A percentile compares a stretch with the other conserved stretches of the same genome.
phyloP scores from a whole-genome alignment of 2,113 vertebrate genomes.

The Hippoglossus stenolepis region DNA sequence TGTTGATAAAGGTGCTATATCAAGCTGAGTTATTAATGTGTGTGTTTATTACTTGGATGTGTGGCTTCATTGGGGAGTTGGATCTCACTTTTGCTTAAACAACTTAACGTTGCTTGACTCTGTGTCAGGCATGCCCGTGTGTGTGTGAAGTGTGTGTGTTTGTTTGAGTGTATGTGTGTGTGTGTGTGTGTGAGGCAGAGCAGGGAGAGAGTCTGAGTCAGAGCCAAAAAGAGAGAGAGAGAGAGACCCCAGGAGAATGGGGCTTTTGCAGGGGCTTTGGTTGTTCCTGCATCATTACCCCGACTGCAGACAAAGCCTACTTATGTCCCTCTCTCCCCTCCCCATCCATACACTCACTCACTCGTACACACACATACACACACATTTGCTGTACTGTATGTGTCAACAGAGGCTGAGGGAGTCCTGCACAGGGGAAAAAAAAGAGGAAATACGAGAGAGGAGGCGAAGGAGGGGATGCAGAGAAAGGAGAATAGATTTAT shows the following conservation, averaged over 20 bases:
- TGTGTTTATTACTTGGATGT: slow-evolving; percentile 58
- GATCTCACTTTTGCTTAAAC: slow-evolving; percentile 69
- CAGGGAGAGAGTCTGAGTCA: slow-evolving; percentile 79
- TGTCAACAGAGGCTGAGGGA: slow-evolving; percentile 73
- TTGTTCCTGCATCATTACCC: slow-evolving; percentile 80
- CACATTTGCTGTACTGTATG: slow-evolving; percentile 40
- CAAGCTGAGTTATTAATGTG: slow-evolving; percentile 61
- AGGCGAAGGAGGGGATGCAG: slow-evolving; percentile 55
- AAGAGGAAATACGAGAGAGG: slow-evolving; percentile 65
- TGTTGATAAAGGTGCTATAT: slow-evolving; percentile 33
- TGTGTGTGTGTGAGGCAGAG: slow-evolving; percentile 61
- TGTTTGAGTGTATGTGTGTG: slow-evolving; percentile 13
- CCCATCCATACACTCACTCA: slow-evolving; percentile 46
- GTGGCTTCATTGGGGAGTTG: slow-evolving; percentile 57
- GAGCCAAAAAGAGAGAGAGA: slow-evolving; percentile 61
- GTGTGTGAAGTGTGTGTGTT: slow-evolving; percentile 54
- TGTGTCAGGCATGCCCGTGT: slow-evolving; percentile 44
- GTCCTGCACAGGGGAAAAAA: slow-evolving; percentile 72
- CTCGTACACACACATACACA: slow-evolving; percentile 28
- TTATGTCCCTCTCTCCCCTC: slow-evolving; percentile 62
- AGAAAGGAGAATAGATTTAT: slow-evolving; percentile 78
- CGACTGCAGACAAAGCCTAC: slow-evolving; percentile 76
- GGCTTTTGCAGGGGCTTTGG: slow-evolving; percentile 74
- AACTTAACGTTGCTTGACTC: slow-evolving; percentile 68
- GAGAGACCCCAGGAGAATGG: slow-evolving; percentile 71